phyloP scores from a whole-genome alignment of 2,797 vertebrate species.

The Sebastes itinus region DNA sequence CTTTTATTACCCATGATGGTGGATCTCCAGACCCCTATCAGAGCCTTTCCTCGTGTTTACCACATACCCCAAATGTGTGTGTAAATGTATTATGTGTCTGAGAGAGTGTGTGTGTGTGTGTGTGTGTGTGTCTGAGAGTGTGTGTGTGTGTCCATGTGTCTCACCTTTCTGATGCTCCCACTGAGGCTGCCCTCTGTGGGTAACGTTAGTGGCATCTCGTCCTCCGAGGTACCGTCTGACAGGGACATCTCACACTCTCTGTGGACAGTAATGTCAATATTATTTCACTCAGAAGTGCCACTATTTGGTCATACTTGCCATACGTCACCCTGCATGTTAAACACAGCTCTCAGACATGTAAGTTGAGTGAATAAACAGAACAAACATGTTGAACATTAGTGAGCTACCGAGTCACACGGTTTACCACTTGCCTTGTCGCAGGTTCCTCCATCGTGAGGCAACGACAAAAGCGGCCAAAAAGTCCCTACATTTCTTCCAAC shows the following conservation, averaged over 20 bases:
- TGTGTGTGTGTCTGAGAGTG: not conserved
- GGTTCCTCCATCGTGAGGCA: conserved; percentile 69
- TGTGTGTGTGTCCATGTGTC: not conserved
- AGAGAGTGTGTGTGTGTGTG: not conserved
- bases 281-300: not conserved
- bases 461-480: not conserved
- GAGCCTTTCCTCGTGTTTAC: not conserved
- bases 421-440: conserved; percentile 64
- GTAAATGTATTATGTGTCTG: not conserved
- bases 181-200: conserved; percentile 52
- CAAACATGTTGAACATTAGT: too few species aligned
- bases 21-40: not conserved
- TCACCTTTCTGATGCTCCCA: conserved; percentile 79
- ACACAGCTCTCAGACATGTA: too few species aligned
- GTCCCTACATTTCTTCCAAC: conserved; percentile 51
- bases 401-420: not conserved
- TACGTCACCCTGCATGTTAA: accelerated
- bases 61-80: not conserved
- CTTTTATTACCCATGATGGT: not conserved
- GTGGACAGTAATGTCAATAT: not conserved
- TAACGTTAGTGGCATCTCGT: conserved; percentile 49
- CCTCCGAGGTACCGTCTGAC: conserved; percentile 68
- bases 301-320: not conserved
- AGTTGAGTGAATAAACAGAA: accelerated
- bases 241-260: conserved; percentile 67